phyloP scores from a whole-genome alignment of 2,797 vertebrate species.

The Mallotus villosus region DNA sequence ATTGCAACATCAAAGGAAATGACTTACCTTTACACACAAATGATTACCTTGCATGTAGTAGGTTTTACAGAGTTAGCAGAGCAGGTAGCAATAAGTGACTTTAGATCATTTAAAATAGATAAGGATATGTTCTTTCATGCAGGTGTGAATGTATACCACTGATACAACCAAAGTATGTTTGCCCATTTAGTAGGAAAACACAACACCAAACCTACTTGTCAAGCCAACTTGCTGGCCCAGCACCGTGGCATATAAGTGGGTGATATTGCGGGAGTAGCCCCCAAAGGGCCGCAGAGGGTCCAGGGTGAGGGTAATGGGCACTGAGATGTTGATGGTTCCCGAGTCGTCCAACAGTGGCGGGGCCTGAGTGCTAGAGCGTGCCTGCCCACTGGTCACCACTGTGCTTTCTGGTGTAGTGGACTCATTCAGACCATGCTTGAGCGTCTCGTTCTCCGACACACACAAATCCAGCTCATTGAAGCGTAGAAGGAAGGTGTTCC shows the following conservation, averaged over 20 bases:
- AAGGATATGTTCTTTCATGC: not conserved
- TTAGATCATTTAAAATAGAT: no score
- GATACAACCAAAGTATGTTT: not conserved
- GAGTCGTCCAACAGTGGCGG: slow-evolving; percentile 89
- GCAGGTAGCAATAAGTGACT: no score
- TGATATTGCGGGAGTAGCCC: slow-evolving; percentile 95
- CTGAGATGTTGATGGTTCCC: slow-evolving; percentile 92
- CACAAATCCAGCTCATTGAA: slow-evolving; percentile 98
- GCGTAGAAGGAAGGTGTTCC: slow-evolving; percentile 96
- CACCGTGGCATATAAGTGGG: slow-evolving; percentile 89
- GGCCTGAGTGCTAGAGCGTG: slow-evolving; percentile 85
- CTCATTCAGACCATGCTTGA: slow-evolving; percentile 94
- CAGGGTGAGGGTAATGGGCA: slow-evolving; percentile 91
- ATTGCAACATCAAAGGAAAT: no score
- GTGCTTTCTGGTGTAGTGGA: slow-evolving; percentile 88
- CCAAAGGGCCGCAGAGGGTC: slow-evolving; percentile 92
- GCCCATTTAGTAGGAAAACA: not conserved
- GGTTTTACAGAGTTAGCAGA: no score
- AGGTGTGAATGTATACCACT: not conserved
- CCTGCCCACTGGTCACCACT: slow-evolving; percentile 84
- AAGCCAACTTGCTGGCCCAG: slow-evolving; percentile 94
- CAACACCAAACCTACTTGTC: slow-evolving; percentile 73
- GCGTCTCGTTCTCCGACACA: slow-evolving; percentile 96
- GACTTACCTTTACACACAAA: no score
- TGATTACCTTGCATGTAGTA: no score